Percentiles rank a stretch among this genome's conserved stretches.
These are phyloP conservation scores for Abrostola tripartita DNA, from an alignment of 2,888 invertebrate species.

Conservation along the genomic window DNA sequence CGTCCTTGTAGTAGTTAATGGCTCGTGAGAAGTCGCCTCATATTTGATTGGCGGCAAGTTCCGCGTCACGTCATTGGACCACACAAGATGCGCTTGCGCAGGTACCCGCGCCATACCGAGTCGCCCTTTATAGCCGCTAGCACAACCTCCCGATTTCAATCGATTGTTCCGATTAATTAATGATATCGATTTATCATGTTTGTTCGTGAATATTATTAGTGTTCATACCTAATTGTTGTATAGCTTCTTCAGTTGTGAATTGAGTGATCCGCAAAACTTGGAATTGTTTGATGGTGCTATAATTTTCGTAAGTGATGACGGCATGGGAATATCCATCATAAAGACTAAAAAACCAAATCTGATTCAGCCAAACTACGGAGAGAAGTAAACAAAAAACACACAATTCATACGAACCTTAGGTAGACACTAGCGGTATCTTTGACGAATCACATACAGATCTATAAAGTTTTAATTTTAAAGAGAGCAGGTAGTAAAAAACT, in stretches of 20 bases:
- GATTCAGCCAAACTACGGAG: conserved; percentile 4
- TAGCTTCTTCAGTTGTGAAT: not conserved
- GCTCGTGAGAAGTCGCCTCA: conserved; percentile 34
- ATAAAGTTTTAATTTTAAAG: conserved; percentile 81
- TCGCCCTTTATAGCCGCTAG: conserved; percentile 41
- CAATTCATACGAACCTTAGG: conserved; percentile 42
- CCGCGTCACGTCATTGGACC: conserved; percentile 64
- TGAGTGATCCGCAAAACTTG: not conserved
- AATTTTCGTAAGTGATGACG: conserved; percentile 7
- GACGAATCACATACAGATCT: conserved; percentile 73
- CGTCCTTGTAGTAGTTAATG: conserved; percentile 43
- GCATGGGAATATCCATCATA: conserved; percentile 21
- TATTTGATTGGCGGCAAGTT: conserved; percentile 51
- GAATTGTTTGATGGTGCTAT: not conserved
- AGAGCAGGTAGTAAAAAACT: conserved; percentile 80
- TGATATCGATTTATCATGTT: conserved; percentile 38
- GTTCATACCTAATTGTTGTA: not conserved
- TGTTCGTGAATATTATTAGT: conserved; percentile 17
- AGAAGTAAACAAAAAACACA: conserved; percentile 33
- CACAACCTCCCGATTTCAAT: conserved; percentile 40
- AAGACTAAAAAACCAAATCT: conserved; percentile 8
- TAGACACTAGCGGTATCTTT: conserved; percentile 71
- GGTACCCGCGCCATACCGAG: conserved; percentile 62
- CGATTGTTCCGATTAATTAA: conserved; percentile 51
- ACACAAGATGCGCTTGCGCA: conserved; percentile 71